Base-by-base conservation (phyloP, 2,797 vertebrate species). In the Xyrichtys novacula region DNA sequence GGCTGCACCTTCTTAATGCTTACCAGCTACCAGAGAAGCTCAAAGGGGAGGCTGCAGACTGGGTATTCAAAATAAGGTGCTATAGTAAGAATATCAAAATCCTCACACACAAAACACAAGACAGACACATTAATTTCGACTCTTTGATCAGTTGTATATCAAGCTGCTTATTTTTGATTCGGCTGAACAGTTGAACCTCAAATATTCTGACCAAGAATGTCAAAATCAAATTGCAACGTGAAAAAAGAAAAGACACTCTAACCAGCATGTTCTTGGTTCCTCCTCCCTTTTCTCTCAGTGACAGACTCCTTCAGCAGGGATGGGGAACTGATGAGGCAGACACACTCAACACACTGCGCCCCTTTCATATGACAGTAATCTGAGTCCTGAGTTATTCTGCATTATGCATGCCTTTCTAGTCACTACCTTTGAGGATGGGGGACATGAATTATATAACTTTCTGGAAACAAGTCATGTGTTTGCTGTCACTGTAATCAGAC, bases 321-420 rank as follows among this genome's bases (percentile, higher is more conserved):
- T 43, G 53, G 48, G 14, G 31, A 78, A 42, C 53, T 58, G 65
- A 76, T 67, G 65, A 60, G 44, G 44, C 40, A 31, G 67, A 66
- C 48, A 76, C 44, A 81, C 81, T 76, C 70, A 78, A 69, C 52
- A 70, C 67, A 52, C 71, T 57, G 73, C 70, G 63, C 15, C 5
- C 10, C 50, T 67, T 74, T 79, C 38, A 67, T 60, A 49, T 75
- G 75, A 85, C 75, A 74, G 65, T 74, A 74, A 85, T 79, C 65
- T 40, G 63, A 73, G 34, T 31, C 49, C 69, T 71, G 63, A 74
- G 74, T 79, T 65, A 68, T 20, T 28, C 29, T 71, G 54, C 78
- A 81, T 85, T 79, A 85, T 79, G 69, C 70, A 85, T 74, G 63
- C 50, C 50, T 26, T 50, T 57, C 62, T 46, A 57, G 44, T 67